Conservation (phyloP, 2,113 vertebrate genomes). For the Lycaon pictus region DNA sequence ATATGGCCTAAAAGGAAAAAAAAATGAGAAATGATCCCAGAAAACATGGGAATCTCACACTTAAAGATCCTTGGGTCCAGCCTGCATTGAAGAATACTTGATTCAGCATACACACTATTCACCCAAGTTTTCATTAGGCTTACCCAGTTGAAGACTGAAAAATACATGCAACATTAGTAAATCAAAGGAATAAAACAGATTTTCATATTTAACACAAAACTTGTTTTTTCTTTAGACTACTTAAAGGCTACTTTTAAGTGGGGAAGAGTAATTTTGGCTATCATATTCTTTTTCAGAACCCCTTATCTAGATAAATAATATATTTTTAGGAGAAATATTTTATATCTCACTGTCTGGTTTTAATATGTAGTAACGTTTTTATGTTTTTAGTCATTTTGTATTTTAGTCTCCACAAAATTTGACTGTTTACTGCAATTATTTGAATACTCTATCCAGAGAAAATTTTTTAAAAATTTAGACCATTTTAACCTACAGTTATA, state of each 20-base stretch:
- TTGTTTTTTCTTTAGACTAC: background rate
- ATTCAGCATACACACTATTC: background rate
- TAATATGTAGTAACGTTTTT: background rate
- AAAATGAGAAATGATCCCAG: background rate
- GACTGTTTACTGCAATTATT: background rate
- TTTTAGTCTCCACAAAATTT: background rate
- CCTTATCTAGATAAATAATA: background rate
- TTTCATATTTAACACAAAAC: background rate
- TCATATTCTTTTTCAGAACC: background rate
- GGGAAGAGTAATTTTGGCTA: background rate
- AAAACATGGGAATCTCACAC: background rate
- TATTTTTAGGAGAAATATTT: background rate
- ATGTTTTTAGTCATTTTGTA: background rate
- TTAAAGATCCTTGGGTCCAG: background rate
- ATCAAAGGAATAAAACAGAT: background rate
- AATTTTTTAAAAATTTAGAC: background rate
- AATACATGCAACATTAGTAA: background rate
- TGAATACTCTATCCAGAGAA: background rate
- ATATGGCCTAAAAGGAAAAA: background rate
- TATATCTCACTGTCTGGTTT: background rate
- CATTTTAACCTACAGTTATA: background rate
- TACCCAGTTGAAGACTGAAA: background rate
- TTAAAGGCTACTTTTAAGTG: conserved; percentile 14
- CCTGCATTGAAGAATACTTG: background rate
- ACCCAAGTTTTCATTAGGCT: background rate